These are phyloP conservation scores for Diadegma fenestrale DNA, from an alignment of 2,888 invertebrate species.

Conservation along the genomic window DNA sequence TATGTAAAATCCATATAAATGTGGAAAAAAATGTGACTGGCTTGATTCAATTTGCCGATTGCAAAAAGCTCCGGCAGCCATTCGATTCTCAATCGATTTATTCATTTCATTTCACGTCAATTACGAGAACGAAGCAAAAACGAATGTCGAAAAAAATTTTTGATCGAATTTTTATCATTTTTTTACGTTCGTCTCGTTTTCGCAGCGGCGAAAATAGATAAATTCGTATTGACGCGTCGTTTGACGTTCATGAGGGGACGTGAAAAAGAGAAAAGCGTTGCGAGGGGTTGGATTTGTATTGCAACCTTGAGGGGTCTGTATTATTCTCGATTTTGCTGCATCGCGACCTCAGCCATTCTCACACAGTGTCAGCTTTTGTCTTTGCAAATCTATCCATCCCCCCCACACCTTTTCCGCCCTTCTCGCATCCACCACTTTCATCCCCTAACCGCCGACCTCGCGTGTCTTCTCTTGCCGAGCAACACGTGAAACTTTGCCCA, in stretches of 20 bases:
- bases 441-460: background rate
- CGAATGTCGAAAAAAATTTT: background rate
- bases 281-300: background rate
- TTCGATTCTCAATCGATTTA: no score
- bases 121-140: background rate
- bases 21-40: background rate
- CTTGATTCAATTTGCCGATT: background rate
- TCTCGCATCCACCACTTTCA: background rate
- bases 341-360: conserved; percentile 56
- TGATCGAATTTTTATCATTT: no score
- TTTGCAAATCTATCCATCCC: conserved; percentile 53
- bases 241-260: conserved; percentile 7
- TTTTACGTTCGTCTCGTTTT: background rate
- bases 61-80: background rate
- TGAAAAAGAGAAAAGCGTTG: conserved; percentile 20
- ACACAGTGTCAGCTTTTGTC: conserved; percentile 40
- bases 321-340: conserved; percentile 43
- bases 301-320: conserved; percentile 29
- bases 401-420: background rate
- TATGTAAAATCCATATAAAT: background rate
- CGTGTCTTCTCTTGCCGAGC: conserved; percentile 7
- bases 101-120: no score
- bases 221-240: conserved; percentile 2
- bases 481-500: conserved; percentile 13
- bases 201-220: background rate